Conservation (phyloP, 2,113 vertebrate genomes). For the Melozone crissalis region DNA sequence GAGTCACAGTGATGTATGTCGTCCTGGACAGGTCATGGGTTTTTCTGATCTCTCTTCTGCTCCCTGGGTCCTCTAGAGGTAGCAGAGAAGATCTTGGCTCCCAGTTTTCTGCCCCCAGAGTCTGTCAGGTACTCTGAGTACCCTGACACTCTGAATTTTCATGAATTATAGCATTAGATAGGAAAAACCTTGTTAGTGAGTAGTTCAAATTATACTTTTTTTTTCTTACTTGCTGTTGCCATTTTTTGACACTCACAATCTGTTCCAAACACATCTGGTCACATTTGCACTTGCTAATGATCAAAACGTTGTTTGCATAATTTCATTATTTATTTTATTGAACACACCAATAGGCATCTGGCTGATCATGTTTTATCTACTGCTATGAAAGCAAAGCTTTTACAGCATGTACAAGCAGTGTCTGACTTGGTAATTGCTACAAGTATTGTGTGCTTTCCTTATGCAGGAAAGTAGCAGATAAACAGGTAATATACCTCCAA, state of each 20-base stretch:
- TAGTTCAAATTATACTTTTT: neutral
- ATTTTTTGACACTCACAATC: neutral
- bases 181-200: neutral
- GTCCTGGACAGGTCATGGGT: neutral
- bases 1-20: neutral
- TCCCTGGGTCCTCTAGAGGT: neutral
- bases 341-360: neutral
- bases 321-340: neutral
- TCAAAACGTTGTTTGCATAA: neutral
- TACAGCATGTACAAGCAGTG: neutral
- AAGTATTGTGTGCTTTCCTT: neutral
- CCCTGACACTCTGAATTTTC: neutral
- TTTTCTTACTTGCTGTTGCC: neutral
- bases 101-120: accelerated
- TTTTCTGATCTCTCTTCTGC: neutral
- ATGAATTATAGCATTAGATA: neutral
- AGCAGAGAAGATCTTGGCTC: neutral
- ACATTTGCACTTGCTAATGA: neutral
- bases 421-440: neutral
- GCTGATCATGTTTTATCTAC: neutral
- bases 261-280: neutral
- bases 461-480: neutral
- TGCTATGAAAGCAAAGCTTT: neutral
- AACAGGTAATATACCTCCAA: neutral
- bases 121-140: neutral